These are phyloP conservation scores for Enteromius radiatus DNA, from an alignment of 2,797 vertebrate species.

Conservation along the genomic window DNA sequence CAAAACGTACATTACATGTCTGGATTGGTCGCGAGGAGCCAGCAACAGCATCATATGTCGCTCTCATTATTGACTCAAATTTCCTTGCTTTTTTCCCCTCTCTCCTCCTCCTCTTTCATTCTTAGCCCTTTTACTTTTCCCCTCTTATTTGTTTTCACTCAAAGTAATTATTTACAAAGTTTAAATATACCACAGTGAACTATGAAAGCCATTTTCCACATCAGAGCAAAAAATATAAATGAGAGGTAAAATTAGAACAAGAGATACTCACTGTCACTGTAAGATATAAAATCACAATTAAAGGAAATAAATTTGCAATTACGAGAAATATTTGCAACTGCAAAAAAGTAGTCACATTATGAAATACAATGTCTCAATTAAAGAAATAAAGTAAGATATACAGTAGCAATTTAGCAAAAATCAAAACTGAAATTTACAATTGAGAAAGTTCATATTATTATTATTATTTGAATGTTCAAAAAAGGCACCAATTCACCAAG, in stretches of 20 bases:
- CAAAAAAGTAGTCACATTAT: not conserved
- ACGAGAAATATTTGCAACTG: not conserved
- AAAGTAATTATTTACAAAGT: not conserved
- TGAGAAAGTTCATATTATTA: not conserved
- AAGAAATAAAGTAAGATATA: not conserved
- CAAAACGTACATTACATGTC: constrained; percentile 85
- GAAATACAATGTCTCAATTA: not conserved
- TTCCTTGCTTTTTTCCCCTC: constrained; percentile 30
- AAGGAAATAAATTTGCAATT: not conserved
- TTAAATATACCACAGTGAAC: not conserved
- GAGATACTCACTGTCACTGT: not conserved
- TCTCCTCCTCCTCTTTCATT: constrained; percentile 43
- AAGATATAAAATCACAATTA: not conserved
- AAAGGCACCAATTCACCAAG: not conserved
- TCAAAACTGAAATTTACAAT: not conserved
- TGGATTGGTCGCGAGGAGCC: constrained; percentile 81
- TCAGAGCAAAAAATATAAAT: not conserved
- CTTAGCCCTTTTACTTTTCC: not conserved
- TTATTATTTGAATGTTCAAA: not conserved
- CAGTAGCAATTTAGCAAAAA: not conserved
- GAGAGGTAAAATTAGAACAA: not conserved
- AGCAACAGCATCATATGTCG: constrained; percentile 84
- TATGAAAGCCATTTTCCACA: not conserved
- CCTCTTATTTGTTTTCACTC: not conserved
- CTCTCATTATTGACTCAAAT: constrained; percentile 72